phyloP scores from a whole-genome alignment of 92 coral and sea anemone species.

The Epizoanthus illoricatus region DNA sequence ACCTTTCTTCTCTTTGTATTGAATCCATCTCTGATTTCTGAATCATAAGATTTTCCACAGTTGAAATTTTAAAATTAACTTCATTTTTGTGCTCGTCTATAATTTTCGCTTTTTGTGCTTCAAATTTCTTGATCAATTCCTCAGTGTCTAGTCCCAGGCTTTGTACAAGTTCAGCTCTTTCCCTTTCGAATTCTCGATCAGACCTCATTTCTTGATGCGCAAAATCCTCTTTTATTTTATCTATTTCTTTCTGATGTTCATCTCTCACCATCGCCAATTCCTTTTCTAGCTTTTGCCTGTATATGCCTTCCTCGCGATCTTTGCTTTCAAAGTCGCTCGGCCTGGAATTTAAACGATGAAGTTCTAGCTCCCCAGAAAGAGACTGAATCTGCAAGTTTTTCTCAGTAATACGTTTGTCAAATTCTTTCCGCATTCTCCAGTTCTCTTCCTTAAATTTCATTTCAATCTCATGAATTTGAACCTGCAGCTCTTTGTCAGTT shows the following conservation, averaged over 20 bases:
- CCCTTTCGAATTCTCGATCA: constrained; percentile 59
- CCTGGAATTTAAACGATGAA: constrained; percentile 35
- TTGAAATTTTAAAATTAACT: constrained; percentile 48
- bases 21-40: constrained; percentile 61
- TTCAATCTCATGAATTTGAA: constrained; percentile 19
- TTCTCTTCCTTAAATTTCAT: constrained; percentile 48
- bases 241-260: constrained; percentile 42
- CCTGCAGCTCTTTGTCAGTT: constrained; percentile 20
- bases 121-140: constrained; percentile 38
- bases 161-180: constrained; percentile 68
- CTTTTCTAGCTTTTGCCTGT: constrained; percentile 31
- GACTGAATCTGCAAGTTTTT: constrained; percentile 62
- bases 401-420: constrained; percentile 46
- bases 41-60: constrained; percentile 58
- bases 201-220: constrained; percentile 51
- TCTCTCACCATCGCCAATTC: constrained; percentile 38
- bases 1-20: constrained; percentile 48
- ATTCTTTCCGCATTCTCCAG: constrained; percentile 47
- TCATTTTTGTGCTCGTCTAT: constrained; percentile 49
- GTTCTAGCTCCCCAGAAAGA: constrained; percentile 51
- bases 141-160: constrained; percentile 47
- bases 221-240: constrained; percentile 46
- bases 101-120: constrained; percentile 44
- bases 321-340: constrained; percentile 21
- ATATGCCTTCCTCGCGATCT: constrained; percentile 24